phyloP scores from a whole-genome alignment of 2,113 vertebrate genomes.

The Tretioscincus oriximinensis region DNA sequence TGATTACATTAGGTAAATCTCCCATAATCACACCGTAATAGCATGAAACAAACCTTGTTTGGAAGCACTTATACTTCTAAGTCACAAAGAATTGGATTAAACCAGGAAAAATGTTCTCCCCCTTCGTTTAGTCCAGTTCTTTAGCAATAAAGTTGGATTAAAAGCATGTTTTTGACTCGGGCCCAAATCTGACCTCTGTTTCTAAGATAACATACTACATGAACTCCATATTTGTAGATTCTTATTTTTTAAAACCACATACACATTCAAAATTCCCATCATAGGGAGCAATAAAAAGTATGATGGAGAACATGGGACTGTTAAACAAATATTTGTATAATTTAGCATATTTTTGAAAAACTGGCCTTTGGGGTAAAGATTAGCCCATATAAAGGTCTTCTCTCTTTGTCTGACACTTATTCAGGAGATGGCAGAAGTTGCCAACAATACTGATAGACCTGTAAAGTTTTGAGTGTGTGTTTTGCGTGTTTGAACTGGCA shows the following conservation, averaged over 20 bases:
- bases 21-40: too few species aligned
- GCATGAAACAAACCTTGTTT: too few species aligned
- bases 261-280: background rate
- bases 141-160: too few species aligned
- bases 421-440: background rate
- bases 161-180: too few species aligned
- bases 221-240: background rate
- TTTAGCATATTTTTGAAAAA: background rate
- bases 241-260: background rate
- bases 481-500: background rate
- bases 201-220: background rate
- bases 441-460: conserved; percentile 7
- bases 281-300: conserved; percentile 1
- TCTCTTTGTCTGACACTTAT: conserved; percentile 6
- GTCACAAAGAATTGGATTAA: too few species aligned
- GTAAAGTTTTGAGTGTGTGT: background rate
- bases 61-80: too few species aligned
- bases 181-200: background rate
- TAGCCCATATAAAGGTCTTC: background rate
- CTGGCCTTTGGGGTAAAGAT: background rate
- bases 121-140: too few species aligned
- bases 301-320: background rate
- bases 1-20: too few species aligned
- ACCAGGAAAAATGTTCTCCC: too few species aligned
- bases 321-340: background rate